phyloP scores from a whole-genome alignment of 1,140 invertebrate species.

The Micrasema minimum region DNA sequence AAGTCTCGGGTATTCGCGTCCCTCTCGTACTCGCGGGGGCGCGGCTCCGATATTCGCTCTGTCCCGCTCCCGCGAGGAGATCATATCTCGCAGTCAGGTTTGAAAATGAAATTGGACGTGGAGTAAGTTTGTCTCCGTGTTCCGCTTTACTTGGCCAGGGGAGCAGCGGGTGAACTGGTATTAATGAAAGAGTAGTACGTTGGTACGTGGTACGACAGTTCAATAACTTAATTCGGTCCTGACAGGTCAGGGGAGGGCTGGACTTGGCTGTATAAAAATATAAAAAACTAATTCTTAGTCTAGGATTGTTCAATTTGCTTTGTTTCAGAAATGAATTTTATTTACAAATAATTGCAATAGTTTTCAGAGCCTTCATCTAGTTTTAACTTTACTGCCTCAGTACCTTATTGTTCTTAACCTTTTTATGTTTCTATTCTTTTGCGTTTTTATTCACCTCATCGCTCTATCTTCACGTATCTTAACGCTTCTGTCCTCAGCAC shows the following conservation, averaged over 20 bases:
- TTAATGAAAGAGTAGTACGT: slow-evolving; percentile 6
- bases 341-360: background rate
- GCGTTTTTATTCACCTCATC: background rate
- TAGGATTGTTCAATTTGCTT: background rate
- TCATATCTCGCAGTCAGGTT: slow-evolving; percentile 43
- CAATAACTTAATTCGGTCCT: slow-evolving; percentile 51
- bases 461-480: too few species aligned
- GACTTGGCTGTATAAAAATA: background rate
- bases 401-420: background rate
- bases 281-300: too few species aligned
- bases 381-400: background rate
- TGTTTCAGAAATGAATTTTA: background rate
- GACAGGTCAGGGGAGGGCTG: slow-evolving; percentile 21
- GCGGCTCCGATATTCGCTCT: background rate
- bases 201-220: slow-evolving; percentile 14
- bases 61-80: slow-evolving; percentile 31
- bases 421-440: background rate
- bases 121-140: slow-evolving; percentile 30
- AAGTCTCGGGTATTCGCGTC: slow-evolving; percentile 25
- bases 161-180: slow-evolving; percentile 43
- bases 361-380: background rate
- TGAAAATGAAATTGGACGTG: slow-evolving; percentile 50
- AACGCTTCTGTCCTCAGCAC: too few species aligned
- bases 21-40: slow-evolving; percentile 1
- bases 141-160: slow-evolving; percentile 26